Evolutionary conservation across 2,888 invertebrate genomes (phyloP).

Genomic region (Tridacna crocea): DNA sequence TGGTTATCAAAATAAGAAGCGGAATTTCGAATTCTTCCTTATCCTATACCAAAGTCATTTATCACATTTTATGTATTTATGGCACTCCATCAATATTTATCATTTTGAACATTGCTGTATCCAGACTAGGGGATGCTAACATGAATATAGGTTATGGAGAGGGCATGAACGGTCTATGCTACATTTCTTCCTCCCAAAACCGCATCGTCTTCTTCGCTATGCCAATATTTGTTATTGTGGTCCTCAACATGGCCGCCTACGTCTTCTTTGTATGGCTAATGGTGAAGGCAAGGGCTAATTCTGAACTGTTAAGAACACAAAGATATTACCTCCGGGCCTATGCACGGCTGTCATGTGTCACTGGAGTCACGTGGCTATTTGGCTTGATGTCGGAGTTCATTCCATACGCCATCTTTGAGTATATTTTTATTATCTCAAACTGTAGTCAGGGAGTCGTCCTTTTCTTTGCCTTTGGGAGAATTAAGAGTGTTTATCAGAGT

Average conservation of each 20-base stretch:
- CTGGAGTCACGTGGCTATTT: slow-evolving; percentile 9
- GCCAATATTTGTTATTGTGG: slow-evolving; percentile 1
- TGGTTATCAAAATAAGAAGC: not conserved
- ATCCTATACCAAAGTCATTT: not conserved
- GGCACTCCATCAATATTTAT: not conserved
- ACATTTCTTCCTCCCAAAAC: slow-evolving; percentile 9
- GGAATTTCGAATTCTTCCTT: not conserved
- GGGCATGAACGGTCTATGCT: not conserved
- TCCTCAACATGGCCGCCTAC: not conserved
- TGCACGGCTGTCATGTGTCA: not conserved
- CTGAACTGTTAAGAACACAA: not conserved
- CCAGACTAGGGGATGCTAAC: not conserved
- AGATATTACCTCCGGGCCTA: slow-evolving; percentile 1
- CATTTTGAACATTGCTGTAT: not conserved
- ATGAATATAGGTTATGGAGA: slow-evolving; percentile 2
- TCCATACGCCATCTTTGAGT: not conserved
- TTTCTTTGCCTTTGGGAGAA: slow-evolving; percentile 9
- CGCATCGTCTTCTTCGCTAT: not conserved
- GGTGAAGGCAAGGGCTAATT: not conserved
- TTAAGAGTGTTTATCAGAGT: not conserved
- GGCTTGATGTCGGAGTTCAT: slow-evolving; percentile 6
- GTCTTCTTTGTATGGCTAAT: slow-evolving; percentile 8
- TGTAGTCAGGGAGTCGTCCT: not conserved
- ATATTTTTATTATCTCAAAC: slow-evolving; percentile 1
- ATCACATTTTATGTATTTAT: not conserved